Conservation (phyloP, 2,888 invertebrate genomes). For the Campoplex capitator region DNA sequence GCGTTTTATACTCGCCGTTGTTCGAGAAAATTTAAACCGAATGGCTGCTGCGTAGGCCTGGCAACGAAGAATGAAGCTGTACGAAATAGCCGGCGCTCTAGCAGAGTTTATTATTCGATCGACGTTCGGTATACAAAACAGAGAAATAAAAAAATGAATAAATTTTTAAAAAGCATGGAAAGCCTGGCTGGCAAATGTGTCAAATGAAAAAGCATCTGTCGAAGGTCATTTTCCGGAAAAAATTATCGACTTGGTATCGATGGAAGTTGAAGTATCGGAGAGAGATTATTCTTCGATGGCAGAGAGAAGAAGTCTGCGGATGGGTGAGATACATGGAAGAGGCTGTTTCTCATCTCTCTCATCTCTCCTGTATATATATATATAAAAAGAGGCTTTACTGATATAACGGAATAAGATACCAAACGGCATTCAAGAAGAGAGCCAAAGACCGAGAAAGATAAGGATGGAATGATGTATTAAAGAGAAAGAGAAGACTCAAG, state of each 20-base stretch:
- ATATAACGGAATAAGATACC: conserved; percentile 61
- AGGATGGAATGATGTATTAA: not conserved
- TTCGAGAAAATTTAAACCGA: conserved; percentile 63
- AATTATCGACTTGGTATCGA: conserved; percentile 8
- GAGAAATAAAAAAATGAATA: not conserved
- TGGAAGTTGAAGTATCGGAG: conserved; percentile 1
- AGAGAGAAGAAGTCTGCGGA: conserved; percentile 25
- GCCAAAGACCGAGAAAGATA: not conserved
- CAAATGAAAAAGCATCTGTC: not conserved
- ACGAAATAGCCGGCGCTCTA: not conserved
- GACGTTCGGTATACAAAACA: not conserved
- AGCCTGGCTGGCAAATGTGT: not conserved
- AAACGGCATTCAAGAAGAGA: conserved; percentile 8
- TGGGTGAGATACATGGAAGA: conserved; percentile 13
- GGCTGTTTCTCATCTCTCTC: conserved; percentile 50
- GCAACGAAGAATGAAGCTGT: conserved; percentile 22
- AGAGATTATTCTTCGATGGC: conserved; percentile 25
- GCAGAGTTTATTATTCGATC: not conserved
- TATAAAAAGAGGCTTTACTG: conserved; percentile 36
- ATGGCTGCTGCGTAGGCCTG: conserved; percentile 1
- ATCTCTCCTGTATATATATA: conserved; percentile 6
- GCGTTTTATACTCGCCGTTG: conserved; percentile 75
- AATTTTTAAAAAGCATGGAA: too few species aligned
- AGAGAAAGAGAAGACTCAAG: not conserved
- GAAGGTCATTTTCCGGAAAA: not conserved